Conservation (phyloP, 2,888 invertebrate species). For the Heliconius ethilla region DNA sequence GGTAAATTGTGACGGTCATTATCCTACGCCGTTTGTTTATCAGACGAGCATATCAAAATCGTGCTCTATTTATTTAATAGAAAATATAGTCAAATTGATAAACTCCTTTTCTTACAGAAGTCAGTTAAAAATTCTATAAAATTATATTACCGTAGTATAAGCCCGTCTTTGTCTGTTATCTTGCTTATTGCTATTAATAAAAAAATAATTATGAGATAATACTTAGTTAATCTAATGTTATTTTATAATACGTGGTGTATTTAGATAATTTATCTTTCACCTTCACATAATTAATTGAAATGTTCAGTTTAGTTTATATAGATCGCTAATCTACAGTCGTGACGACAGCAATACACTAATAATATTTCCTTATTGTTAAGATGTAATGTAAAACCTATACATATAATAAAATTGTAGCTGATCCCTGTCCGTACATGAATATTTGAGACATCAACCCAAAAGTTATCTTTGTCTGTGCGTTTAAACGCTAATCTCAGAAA, state of each 20-base stretch:
- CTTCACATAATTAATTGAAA: not conserved
- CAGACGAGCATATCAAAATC: not conserved
- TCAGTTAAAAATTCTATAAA: not conserved
- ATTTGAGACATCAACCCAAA: no score
- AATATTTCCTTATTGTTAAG: no score
- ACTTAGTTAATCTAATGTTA: not conserved
- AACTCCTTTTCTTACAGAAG: no score
- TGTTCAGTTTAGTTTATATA: not conserved
- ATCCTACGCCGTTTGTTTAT: not conserved
- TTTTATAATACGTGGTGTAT: not conserved
- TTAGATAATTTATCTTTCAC: no score
- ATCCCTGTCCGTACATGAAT: no score
- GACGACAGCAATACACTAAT: no score
- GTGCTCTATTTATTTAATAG: not conserved
- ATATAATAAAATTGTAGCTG: no score
- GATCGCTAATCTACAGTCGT: not conserved
- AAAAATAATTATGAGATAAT: not conserved
- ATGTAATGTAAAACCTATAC: no score
- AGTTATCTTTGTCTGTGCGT: no score
- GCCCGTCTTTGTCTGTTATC: not conserved
- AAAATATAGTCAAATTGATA: not conserved
- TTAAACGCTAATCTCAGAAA: no score
- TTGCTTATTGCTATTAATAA: not conserved
- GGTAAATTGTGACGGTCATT: not conserved
- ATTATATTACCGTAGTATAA: not conserved